These are phyloP conservation scores for Rhinichthys klamathensis DNA, from an alignment of 2,113 vertebrate species.

Conservation along the genomic window DNA sequence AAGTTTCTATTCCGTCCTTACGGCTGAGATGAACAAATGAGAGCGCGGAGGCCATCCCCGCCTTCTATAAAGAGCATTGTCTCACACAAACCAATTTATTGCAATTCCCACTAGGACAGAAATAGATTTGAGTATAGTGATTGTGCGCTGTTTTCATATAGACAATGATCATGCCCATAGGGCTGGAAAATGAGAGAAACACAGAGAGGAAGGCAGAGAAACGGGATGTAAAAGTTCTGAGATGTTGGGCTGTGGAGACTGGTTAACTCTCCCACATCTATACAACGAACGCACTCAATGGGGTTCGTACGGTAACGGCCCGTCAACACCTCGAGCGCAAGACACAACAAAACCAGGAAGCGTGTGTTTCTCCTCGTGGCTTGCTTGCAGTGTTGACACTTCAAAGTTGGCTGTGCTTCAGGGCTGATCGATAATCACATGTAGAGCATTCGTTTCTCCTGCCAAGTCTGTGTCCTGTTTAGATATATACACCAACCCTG, in stretches of 20 bases:
- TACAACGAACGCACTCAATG: constrained; percentile 6
- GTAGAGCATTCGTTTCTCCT: constrained; percentile 44
- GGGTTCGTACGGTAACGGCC: background rate
- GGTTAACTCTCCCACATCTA: constrained; percentile 28
- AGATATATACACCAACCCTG: constrained; percentile 35
- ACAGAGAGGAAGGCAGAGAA: background rate
- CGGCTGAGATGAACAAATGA: constrained; percentile 53
- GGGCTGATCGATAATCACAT: constrained; percentile 52
- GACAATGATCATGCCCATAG: constrained; percentile 40
- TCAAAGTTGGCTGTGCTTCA: constrained; percentile 47
- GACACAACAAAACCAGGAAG: constrained; percentile 1
- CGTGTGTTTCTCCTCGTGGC: background rate
- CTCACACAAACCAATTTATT: constrained; percentile 59
- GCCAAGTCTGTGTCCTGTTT: constrained; percentile 45
- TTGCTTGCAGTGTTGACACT: constrained; percentile 1
- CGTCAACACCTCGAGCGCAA: background rate
- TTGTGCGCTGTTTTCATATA: constrained; percentile 55
- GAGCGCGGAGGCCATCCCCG: constrained; percentile 33
- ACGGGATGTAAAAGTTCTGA: background rate
- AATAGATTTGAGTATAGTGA: constrained; percentile 48
- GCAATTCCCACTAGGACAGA: constrained; percentile 52
- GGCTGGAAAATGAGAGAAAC: constrained; percentile 20
- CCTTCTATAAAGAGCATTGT: constrained; percentile 49
- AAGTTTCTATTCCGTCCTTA: constrained; percentile 70
- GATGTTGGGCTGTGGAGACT: constrained; percentile 10